Percentiles rank a stretch among this genome's conserved stretches.
These are phyloP conservation scores for Scaptomyza flava DNA, from an alignment of 2,888 invertebrate genomes.

Conservation along the genomic window DNA sequence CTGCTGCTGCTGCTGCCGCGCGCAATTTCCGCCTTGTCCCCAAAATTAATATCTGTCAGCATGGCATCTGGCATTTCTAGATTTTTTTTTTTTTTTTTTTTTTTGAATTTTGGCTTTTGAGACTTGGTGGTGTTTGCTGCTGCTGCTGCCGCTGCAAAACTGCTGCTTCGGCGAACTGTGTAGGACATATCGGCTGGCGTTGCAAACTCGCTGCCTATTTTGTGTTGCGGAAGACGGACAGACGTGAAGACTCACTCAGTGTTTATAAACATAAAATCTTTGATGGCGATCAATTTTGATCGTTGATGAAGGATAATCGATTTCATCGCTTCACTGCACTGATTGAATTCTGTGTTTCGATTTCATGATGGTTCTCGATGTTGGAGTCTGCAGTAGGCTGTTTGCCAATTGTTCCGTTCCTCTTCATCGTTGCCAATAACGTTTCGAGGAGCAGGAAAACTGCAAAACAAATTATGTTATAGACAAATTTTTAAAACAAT, in stretches of 20 bases:
- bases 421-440: slow-evolving; percentile 77
- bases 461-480: slow-evolving; percentile 77
- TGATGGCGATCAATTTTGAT: slow-evolving; percentile 15
- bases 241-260: slow-evolving; percentile 78
- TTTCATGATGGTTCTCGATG: slow-evolving; percentile 25
- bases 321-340: slow-evolving; percentile 12
- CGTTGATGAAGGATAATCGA: slow-evolving; percentile 25
- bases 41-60: slow-evolving; percentile 57
- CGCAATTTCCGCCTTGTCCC: slow-evolving; percentile 78
- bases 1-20: slow-evolving; percentile 71
- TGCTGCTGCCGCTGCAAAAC: slow-evolving; percentile 67
- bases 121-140: slow-evolving; percentile 75
- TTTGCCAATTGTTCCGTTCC: slow-evolving; percentile 67
- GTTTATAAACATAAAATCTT: slow-evolving; percentile 39
- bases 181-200: slow-evolving; percentile 56
- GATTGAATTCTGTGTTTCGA: slow-evolving; percentile 15
- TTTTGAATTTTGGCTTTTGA: slow-evolving; percentile 50
- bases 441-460: slow-evolving; percentile 79
- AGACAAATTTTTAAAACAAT: slow-evolving; percentile 56
- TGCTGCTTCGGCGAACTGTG: slow-evolving; percentile 72
- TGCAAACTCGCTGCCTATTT: slow-evolving; percentile 57
- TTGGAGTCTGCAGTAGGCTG: slow-evolving; percentile 28
- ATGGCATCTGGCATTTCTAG: slow-evolving; percentile 53
- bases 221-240: slow-evolving; percentile 67
- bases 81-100: slow-evolving; percentile 17